These are phyloP conservation scores for Urophycis tenuis DNA, from an alignment of 2,797 vertebrate species.

Conservation along the genomic window DNA sequence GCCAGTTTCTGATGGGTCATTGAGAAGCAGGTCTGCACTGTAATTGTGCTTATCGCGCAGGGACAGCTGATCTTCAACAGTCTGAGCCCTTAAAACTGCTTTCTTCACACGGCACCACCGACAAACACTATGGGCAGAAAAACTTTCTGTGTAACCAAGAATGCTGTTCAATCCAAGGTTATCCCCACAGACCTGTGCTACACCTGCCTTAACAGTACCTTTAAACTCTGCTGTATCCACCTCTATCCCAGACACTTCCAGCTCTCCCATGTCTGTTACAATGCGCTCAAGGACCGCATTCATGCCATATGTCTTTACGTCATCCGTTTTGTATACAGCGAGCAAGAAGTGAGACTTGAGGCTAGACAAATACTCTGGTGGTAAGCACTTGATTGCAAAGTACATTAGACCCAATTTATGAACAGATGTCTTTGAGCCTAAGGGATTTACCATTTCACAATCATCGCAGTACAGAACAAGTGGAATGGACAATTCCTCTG, in stretches of 20 bases:
- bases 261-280: background rate
- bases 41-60: constrained; percentile 12
- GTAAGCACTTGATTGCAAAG: no score
- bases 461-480: background rate
- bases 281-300: background rate
- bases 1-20: background rate
- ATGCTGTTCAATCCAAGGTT: constrained; percentile 18
- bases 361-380: constrained; percentile 5
- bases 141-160: constrained; percentile 21
- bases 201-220: constrained; percentile 7
- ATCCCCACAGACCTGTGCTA: constrained; percentile 18
- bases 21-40: constrained; percentile 1
- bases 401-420: background rate
- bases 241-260: constrained; percentile 6
- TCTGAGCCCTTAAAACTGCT: background rate
- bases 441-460: constrained; percentile 3
- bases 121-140: constrained; percentile 14
- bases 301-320: background rate
- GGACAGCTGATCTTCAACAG: background rate
- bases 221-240: background rate
- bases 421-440: background rate
- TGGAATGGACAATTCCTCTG: background rate
- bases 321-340: background rate
- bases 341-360: background rate
- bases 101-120: constrained; percentile 7